Evolutionary conservation across 2,113 vertebrate species (phyloP).

Genomic region (Motacilla tschutschensis): DNA sequence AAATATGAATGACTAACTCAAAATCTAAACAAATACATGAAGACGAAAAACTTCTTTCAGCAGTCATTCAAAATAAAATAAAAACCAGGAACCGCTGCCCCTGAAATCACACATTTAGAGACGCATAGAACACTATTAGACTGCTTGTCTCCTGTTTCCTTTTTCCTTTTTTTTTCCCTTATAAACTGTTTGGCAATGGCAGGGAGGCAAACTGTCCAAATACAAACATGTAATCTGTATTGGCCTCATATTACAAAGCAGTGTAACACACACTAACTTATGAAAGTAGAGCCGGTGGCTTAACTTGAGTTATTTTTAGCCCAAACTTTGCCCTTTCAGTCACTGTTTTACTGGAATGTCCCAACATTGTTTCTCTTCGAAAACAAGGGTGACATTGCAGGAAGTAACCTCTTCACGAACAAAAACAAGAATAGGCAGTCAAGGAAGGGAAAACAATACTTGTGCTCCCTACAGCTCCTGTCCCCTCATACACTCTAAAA

Average conservation of each 20-base stretch:
- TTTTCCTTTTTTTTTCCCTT: neutral
- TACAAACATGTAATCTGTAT: neutral
- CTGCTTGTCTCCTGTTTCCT: neutral
- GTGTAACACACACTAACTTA: constrained; percentile 11
- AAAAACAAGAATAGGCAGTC: neutral
- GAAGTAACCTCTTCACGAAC: neutral
- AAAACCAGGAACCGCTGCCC: neutral
- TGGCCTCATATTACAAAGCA: constrained; percentile 18
- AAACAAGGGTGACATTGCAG: neutral
- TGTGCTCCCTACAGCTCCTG: neutral
- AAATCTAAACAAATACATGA: neutral
- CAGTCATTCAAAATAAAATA: neutral
- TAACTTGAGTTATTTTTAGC: constrained; percentile 15
- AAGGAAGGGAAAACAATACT: neutral
- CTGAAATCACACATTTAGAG: neutral
- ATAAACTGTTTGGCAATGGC: neutral
- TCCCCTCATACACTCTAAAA: neutral
- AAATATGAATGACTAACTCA: neutral
- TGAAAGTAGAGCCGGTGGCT: neutral
- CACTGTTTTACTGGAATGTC: neutral
- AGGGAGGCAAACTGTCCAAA: neutral
- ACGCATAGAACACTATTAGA: neutral
- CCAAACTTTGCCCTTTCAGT: constrained; percentile 35
- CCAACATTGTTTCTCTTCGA: neutral
- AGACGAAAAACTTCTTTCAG: neutral